Evolutionary conservation across 2,113 vertebrate genomes (phyloP), one percentile per base, ranked within the genome.

Genomic region (Numenius arquata): DNA sequence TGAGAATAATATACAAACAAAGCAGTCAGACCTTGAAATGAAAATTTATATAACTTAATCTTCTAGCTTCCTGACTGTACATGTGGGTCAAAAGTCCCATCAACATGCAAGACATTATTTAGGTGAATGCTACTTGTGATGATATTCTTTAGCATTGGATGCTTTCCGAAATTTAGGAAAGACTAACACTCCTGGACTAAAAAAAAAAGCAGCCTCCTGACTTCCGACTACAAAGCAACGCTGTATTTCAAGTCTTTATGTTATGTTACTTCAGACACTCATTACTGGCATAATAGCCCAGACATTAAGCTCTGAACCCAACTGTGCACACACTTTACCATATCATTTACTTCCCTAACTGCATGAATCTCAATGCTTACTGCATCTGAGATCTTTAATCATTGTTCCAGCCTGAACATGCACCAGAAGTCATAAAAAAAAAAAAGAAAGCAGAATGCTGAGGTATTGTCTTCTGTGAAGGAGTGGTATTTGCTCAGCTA

Each of bases 41-140:
- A 87, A 78, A 90, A 67, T 55, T 84, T 92, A 92, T 2, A 61
- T 89, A 90, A 85, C 34, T 88, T 96, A 78, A 94, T 92, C 75
- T 85, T 90, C 68, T 36, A 87, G n/a, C 27, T 89, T 59, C 53
- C 70, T 90, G 34, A 15, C 72, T 47, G 32, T 52, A 78, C 30
- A 55, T 12, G 22, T 16, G 40, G 34, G 56, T 72, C 23, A n/a
- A 6, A 72, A 66, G 75, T 50, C 36, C 40, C 36, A 93, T 58
- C 61, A 93, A 56, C 38, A 65, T 32, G 65, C 29, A 74, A 84
- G 56, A 67, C 20, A 15, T 67, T 55, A 75, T 61, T 85, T 84
- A 72, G 29, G 17, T 84, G 43, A 95, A 50, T 40, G 25, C 5
- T 61, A 47, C 27, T 52, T 34, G 10, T 36, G 48, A 68, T 62